Conservation (phyloP, 2,797 vertebrate genomes). For the Austrolebias charrua region DNA sequence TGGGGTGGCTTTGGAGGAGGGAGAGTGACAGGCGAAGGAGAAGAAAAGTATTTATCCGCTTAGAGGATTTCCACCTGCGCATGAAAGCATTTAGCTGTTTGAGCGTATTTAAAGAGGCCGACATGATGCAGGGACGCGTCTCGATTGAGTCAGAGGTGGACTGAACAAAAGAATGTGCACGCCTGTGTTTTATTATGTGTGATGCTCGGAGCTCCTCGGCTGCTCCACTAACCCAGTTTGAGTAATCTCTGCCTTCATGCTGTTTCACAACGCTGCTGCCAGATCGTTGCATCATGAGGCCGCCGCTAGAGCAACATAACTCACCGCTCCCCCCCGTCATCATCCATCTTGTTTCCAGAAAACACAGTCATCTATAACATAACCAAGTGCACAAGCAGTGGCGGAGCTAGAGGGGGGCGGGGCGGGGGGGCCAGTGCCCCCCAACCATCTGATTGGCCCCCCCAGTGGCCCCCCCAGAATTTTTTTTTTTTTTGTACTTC, state of each 20-base stretch:
- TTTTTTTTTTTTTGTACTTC: too few relatives aligned
- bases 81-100: slow-evolving; percentile 11
- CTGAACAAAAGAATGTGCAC: slow-evolving; percentile 8
- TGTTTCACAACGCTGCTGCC: slow-evolving; percentile 80
- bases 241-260: slow-evolving; percentile 79
- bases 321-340: neutral
- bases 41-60: slow-evolving; percentile 7
- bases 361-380: slow-evolving; percentile 20
- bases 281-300: slow-evolving; percentile 79
- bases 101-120: slow-evolving; percentile 2
- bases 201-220: slow-evolving; percentile 59
- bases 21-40: slow-evolving; percentile 16
- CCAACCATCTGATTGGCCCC: too few relatives aligned
- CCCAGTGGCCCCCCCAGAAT: too few relatives aligned
- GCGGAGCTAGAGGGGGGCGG: too few relatives aligned
- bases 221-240: slow-evolving; percentile 83
- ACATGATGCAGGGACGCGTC: slow-evolving; percentile 21
- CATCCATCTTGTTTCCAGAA: slow-evolving; percentile 7
- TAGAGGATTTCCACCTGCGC: slow-evolving; percentile 13
- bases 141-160: slow-evolving; percentile 15
- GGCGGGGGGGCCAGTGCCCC: too few relatives aligned
- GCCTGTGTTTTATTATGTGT: neutral
- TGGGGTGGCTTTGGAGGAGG: slow-evolving; percentile 52
- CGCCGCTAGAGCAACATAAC: slow-evolving; percentile 25
- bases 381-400: too few relatives aligned